Base-by-base conservation (phyloP, 2,113 vertebrate genomes). In the Tenrec ecaudatus region DNA sequence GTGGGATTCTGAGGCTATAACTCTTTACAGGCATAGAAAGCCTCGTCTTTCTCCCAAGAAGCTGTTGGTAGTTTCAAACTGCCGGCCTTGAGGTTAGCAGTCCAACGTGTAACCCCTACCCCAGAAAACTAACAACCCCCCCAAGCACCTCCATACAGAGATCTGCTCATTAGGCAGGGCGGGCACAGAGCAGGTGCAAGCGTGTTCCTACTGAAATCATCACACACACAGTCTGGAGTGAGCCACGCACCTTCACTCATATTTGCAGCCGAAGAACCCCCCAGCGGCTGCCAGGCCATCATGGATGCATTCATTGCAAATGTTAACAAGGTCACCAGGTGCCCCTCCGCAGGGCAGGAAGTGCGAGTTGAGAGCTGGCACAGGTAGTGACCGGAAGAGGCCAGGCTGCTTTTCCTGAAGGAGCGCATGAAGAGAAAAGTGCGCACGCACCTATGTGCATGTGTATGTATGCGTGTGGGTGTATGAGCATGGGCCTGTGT, bases 261-360 rank as follows among this genome's bases (percentile, higher is more conserved):
- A 25, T 93, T 90, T 92, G 79, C 19, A 69, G 38, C 31, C 31
- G 89, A 95, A n/a, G 85, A 68, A 23, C 7, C 58, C 47, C 60
- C 53, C 36, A 80, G 25, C 22, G 1, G 17, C 76, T 43, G 29
- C 40, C 53, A 79, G 6, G 1, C 40, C 9, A 16, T 40, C 4
- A 81, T 43, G 85, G 47, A 73, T 57, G 29, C 64, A 15, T 69
- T 92, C 57, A 60, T 25, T 86, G 81, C 23, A 47, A 78, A 94
- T 88, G 40, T 62, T 10, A 33, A 15, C 6, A 73, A 12, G 76
- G 68, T 0, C 23, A 25, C 22, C 38, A 64, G n/a, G 33, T 9
- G 25, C 17, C 29, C 2, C 0, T 20, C 68, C 69, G 60, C 22
- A 40, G n/a, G 3, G 71, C 17, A 80, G 22, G 40, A 80, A 62